Evolutionary conservation across 2,888 invertebrate genomes (phyloP).

Genomic region (Brassicogethes aeneus): DNA sequence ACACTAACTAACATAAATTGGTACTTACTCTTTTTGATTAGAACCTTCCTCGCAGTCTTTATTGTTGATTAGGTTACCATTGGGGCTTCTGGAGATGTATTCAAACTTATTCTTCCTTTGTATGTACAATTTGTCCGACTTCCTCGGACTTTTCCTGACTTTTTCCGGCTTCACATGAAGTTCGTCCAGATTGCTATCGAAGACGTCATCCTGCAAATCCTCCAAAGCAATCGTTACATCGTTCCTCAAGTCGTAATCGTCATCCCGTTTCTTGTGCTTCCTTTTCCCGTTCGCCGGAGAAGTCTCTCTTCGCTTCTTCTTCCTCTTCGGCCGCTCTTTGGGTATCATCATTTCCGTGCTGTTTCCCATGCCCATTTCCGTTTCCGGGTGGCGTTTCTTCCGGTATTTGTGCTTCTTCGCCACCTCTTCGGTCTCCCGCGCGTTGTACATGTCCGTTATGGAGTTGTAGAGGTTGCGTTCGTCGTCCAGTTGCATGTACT

Average conservation of each 20-base stretch:
- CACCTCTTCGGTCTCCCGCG: conserved; percentile 33
- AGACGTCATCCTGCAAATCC: conserved; percentile 42
- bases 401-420: conserved; percentile 37
- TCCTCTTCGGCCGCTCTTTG: conserved; percentile 38
- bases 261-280: conserved; percentile 36
- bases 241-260: conserved; percentile 35
- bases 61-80: background rate
- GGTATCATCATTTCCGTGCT: conserved; percentile 42
- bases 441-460: conserved; percentile 35
- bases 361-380: conserved; percentile 31
- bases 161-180: conserved; percentile 24
- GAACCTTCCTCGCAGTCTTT: background rate
- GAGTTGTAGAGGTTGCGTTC: conserved; percentile 38
- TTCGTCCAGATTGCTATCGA: conserved; percentile 34
- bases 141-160: conserved; percentile 33
- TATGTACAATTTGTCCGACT: conserved; percentile 37
- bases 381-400: conserved; percentile 34
- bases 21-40: background rate
- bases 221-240: conserved; percentile 39
- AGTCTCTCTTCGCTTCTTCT: conserved; percentile 36
- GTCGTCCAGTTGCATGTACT: conserved; percentile 36
- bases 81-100: background rate
- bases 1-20: too few relatives aligned
- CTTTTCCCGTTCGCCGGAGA: conserved; percentile 27
- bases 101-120: conserved; percentile 40